These are phyloP conservation scores for Diadegma fenestrale DNA, from an alignment of 2,888 invertebrate genomes.

Conservation along the genomic window DNA sequence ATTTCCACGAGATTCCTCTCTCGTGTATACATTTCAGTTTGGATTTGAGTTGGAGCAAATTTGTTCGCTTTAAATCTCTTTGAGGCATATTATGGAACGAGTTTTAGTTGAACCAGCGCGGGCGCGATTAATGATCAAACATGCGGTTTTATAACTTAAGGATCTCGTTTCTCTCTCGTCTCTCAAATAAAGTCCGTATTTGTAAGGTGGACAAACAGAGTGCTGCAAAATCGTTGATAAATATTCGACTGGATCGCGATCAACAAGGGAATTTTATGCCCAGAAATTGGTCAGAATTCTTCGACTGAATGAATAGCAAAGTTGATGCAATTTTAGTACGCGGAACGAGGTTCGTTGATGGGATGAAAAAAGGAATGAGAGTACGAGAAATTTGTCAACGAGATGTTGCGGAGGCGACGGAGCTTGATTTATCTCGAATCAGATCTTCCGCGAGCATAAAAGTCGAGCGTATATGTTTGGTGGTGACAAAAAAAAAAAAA, in stretches of 20 bases:
- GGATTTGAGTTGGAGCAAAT: not conserved
- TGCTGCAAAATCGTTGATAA: not conserved
- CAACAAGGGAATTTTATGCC: no score
- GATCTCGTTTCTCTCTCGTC: not conserved
- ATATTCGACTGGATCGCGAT: no score
- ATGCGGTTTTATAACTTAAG: not conserved
- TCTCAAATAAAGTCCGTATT: not conserved
- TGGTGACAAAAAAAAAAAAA: not conserved
- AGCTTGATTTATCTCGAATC: constrained; percentile 3
- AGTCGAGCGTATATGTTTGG: not conserved
- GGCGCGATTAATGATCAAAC: constrained; percentile 5
- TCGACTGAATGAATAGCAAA: not conserved
- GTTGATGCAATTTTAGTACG: not conserved
- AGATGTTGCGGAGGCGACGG: not conserved
- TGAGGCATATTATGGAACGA: not conserved
- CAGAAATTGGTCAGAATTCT: not conserved
- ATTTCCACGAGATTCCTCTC: no score
- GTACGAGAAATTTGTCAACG: not conserved
- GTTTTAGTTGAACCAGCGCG: not conserved
- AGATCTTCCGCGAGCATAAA: constrained; percentile 8
- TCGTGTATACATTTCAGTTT: no score
- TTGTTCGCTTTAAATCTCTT: not conserved
- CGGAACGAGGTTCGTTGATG: not conserved
- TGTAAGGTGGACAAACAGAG: not conserved
- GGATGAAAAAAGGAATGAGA: not conserved